phyloP scores from a whole-genome alignment of 2,888 invertebrate genomes.

The Phoenoteleia sp. region DNA sequence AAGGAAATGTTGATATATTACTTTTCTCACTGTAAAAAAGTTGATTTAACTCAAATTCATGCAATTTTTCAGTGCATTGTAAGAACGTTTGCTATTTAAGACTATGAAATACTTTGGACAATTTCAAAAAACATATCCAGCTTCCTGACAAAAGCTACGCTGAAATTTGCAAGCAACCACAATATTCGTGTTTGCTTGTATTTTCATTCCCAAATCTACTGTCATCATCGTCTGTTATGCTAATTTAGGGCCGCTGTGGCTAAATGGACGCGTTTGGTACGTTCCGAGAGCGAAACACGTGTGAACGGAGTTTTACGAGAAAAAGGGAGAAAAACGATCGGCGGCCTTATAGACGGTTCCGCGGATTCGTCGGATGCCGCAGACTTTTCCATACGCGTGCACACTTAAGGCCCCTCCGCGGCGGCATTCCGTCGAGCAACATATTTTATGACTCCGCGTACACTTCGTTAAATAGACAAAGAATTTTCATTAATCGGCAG shows the following conservation, averaged over 20 bases:
- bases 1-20: too few relatives aligned
- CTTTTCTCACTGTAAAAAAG: too few relatives aligned
- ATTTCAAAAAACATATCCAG: too few relatives aligned
- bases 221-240: slow-evolving; percentile 39
- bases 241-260: slow-evolving; percentile 37
- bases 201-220: too few relatives aligned
- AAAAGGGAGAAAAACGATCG: slow-evolving; percentile 36
- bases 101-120: too few relatives aligned
- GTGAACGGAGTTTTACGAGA: slow-evolving; percentile 51
- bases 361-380: slow-evolving; percentile 60
- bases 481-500: slow-evolving; percentile 69
- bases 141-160: too few relatives aligned
- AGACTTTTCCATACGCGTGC: slow-evolving; percentile 51
- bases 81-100: too few relatives aligned
- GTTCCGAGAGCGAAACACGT: slow-evolving; percentile 47
- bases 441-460: slow-evolving; percentile 56
- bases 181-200: too few relatives aligned
- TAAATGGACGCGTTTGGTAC: slow-evolving; percentile 37
- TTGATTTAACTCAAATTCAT: too few relatives aligned
- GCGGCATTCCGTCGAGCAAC: slow-evolving; percentile 45
- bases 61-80: too few relatives aligned
- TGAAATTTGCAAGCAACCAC: too few relatives aligned
- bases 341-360: slow-evolving; percentile 34
- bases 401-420: slow-evolving; percentile 13
- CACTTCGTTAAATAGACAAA: slow-evolving; percentile 65